phyloP scores from a whole-genome alignment of 2,888 invertebrate genomes.

The Drosophila picticornis region DNA sequence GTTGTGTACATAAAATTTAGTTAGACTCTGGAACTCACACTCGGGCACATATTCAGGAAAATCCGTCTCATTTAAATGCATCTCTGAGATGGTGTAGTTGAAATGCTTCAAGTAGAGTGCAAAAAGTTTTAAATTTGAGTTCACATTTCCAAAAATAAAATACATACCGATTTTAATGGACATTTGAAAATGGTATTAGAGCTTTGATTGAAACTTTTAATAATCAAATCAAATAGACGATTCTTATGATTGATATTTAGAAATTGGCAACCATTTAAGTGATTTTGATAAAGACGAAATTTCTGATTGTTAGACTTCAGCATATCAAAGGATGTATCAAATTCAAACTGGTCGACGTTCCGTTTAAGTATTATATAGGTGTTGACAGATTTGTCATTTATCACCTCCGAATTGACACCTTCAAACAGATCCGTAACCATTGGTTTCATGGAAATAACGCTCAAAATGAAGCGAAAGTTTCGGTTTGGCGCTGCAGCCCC shows the following conservation, averaged over 20 bases:
- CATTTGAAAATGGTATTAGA: constrained; percentile 28
- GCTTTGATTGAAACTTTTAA: constrained; percentile 15
- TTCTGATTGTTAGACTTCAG: constrained; percentile 1
- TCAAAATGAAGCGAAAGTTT: constrained; percentile 40
- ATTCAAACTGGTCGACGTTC: constrained; percentile 5
- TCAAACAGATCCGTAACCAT: constrained; percentile 15
- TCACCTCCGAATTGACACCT: constrained; percentile 4
- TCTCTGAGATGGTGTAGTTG: constrained; percentile 30
- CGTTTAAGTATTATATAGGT: constrained; percentile 15
- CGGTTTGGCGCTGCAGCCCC: constrained; percentile 1
- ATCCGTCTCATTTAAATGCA: constrained; percentile 24
- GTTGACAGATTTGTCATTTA: constrained; percentile 8
- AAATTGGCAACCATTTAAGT: constrained; percentile 40
- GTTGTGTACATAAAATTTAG: constrained; percentile 2
- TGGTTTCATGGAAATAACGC: constrained; percentile 32
- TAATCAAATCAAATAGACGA: constrained; percentile 28
- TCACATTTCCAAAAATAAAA: background rate
- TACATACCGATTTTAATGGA: constrained; percentile 47
- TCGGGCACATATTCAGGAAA: constrained; percentile 36
- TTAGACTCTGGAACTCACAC: background rate
- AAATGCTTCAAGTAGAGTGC: constrained; percentile 18
- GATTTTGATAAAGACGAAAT: constrained; percentile 38
- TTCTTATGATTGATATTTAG: constrained; percentile 29
- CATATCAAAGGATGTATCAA: constrained; percentile 38
- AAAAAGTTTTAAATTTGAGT: background rate